A percentile compares a stretch with the other conserved stretches of the same genome.
These are phyloP conservation scores for Merodon equestris DNA, from an alignment of 2,888 invertebrate genomes.

Conservation along the genomic window DNA sequence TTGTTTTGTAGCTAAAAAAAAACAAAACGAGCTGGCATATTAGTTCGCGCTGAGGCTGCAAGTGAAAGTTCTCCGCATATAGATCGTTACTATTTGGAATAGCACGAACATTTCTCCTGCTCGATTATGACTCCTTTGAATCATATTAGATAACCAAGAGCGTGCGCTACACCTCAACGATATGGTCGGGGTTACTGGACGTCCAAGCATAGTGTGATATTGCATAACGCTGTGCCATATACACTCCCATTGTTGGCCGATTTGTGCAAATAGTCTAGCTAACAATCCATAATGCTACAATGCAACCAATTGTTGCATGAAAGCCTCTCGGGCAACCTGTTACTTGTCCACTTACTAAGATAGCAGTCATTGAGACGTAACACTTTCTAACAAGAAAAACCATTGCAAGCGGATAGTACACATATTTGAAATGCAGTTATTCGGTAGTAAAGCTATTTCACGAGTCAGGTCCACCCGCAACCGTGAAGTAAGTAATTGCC, in stretches of 20 bases:
- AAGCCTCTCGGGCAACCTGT: slow-evolving; percentile 43
- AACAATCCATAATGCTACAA: slow-evolving; percentile 42
- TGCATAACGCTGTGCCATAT: slow-evolving; percentile 41
- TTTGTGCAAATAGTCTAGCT: slow-evolving; percentile 20
- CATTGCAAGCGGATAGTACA: slow-evolving; percentile 34
- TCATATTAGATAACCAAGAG: slow-evolving; percentile 23
- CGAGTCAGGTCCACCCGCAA: slow-evolving; percentile 47
- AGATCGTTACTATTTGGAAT: slow-evolving; percentile 15
- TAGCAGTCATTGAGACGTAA: slow-evolving; percentile 53
- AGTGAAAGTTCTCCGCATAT: slow-evolving; percentile 56
- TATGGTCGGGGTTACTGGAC: neutral
- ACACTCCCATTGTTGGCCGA: slow-evolving; percentile 35
- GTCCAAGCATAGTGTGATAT: slow-evolving; percentile 4
- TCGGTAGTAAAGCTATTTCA: slow-evolving; percentile 37
- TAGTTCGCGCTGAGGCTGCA: slow-evolving; percentile 53
- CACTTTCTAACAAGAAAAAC: slow-evolving; percentile 58
- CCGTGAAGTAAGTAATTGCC: slow-evolving; percentile 19
- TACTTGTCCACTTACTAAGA: slow-evolving; percentile 51
- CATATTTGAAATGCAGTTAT: slow-evolving; percentile 32
- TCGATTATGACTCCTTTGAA: slow-evolving; percentile 47
- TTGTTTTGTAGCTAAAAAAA: slow-evolving; percentile 17
- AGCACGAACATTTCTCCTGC: slow-evolving; percentile 39
- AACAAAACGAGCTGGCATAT: slow-evolving; percentile 39
- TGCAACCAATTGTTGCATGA: slow-evolving; percentile 40
- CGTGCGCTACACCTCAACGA: slow-evolving; percentile 4